phyloP scores from a whole-genome alignment of 2,797 vertebrate species.

The Diceros bicornis region DNA sequence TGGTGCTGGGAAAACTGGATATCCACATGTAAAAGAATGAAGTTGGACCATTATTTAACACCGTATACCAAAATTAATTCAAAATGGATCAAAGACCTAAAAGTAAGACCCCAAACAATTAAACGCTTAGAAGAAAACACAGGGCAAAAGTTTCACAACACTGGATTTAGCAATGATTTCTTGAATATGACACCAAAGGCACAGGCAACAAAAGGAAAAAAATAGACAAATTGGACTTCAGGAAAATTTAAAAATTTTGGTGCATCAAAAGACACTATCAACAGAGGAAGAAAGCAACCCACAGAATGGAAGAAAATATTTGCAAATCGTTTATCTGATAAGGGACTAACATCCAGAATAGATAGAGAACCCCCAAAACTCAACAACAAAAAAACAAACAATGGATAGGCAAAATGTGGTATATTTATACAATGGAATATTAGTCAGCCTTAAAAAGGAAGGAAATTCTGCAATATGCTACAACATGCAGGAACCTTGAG shows the following conservation, averaged over 20 bases:
- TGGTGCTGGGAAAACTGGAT: background rate
- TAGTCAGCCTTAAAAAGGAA: conserved; percentile 25
- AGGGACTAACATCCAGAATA: too few species aligned
- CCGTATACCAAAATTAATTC: background rate
- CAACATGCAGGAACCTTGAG: background rate
- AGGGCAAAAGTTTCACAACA: background rate
- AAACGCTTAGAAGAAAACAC: background rate
- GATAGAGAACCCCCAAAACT: too few species aligned
- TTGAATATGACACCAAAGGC: background rate
- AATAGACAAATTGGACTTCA: background rate
- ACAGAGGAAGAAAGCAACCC: background rate
- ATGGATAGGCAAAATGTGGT: background rate
- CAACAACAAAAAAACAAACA: background rate
- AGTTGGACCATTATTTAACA: background rate
- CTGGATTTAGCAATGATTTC: background rate
- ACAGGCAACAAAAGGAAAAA: background rate
- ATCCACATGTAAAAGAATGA: background rate
- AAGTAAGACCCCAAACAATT: background rate
- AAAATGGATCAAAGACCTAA: background rate
- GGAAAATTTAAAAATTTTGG: background rate
- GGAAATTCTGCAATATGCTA: background rate
- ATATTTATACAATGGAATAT: background rate
- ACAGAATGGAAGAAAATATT: background rate
- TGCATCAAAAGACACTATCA: background rate
- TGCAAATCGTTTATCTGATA: too few species aligned